These are phyloP conservation scores for Oreochromis grahami DNA, from an alignment of 2,797 vertebrate genomes.

Conservation along the genomic window DNA sequence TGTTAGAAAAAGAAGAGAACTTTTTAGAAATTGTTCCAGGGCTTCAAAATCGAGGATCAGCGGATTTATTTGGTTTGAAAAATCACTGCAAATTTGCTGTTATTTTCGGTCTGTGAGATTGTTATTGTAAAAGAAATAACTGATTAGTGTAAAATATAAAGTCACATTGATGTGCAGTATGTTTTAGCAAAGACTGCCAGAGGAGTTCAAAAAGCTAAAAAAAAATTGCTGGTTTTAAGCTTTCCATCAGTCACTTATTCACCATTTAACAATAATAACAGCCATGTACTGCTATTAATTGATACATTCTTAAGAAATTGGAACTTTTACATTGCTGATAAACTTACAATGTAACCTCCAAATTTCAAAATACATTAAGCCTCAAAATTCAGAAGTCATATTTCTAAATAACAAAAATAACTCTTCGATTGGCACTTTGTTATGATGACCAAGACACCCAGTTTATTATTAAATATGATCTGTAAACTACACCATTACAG, in stretches of 20 bases:
- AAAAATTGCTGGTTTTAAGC: neutral
- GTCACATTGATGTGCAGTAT: rapidly evolving
- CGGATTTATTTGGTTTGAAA: neutral
- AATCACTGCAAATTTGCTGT: neutral
- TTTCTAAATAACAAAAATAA: no score
- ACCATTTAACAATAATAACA: neutral
- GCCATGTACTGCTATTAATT: neutral
- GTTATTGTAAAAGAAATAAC: neutral
- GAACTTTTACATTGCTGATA: neutral
- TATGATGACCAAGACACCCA: neutral
- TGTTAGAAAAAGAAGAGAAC: neutral
- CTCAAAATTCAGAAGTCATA: neutral
- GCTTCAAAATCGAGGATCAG: neutral
- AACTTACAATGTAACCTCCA: neutral
- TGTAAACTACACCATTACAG: neutral
- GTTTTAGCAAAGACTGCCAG: neutral
- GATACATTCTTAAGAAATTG: neutral
- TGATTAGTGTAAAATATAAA: neutral
- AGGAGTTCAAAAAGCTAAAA: neutral
- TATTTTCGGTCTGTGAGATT: rapidly evolving
- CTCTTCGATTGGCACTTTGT: rapidly evolving
- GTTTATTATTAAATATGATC: neutral
- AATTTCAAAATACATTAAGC: neutral
- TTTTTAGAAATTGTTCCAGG: neutral
- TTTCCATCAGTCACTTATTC: neutral